A percentile compares a stretch with the other conserved stretches of the same genome.
These are phyloP conservation scores for Goniozus legneri DNA, from an alignment of 1,140 invertebrate genomes.

Conservation along the genomic window DNA sequence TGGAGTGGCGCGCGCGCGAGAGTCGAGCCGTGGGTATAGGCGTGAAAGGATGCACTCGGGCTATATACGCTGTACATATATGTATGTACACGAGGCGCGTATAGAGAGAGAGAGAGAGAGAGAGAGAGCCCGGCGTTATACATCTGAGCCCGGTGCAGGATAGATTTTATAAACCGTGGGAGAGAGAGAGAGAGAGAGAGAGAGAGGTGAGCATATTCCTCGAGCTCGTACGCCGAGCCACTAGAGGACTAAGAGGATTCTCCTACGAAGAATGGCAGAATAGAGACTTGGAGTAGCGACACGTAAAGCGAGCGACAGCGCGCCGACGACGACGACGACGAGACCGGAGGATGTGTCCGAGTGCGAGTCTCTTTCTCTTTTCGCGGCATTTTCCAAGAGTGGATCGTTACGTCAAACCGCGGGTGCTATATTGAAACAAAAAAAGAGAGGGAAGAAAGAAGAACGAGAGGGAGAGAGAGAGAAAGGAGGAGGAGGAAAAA, in stretches of 20 bases:
- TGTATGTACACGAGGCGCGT: too few relatives aligned
- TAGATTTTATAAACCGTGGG: background rate
- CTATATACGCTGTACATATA: too few relatives aligned
- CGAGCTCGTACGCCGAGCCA: constrained; percentile 8
- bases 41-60: too few relatives aligned
- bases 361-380: constrained; percentile 24
- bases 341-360: constrained; percentile 10
- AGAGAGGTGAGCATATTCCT: constrained; percentile 14
- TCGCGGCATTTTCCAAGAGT: constrained; percentile 30
- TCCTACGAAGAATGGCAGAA: constrained; percentile 18
- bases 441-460: background rate
- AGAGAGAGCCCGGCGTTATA: too few relatives aligned
- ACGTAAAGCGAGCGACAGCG: background rate
- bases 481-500: background rate
- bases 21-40: too few relatives aligned
- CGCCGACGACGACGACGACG: constrained; percentile 10
- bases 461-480: too few relatives aligned
- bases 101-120: too few relatives aligned
- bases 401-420: constrained; percentile 31
- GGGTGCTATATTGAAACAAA: constrained; percentile 14
- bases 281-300: constrained; percentile 10
- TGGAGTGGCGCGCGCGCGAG: too few relatives aligned
- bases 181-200: background rate
- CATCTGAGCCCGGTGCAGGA: too few relatives aligned
- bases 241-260: constrained; percentile 28